Percentiles rank a stretch among this genome's conserved stretches.
Conservation (phyloP, 2,888 invertebrate species). For the Choristoneura rosaceana region DNA sequence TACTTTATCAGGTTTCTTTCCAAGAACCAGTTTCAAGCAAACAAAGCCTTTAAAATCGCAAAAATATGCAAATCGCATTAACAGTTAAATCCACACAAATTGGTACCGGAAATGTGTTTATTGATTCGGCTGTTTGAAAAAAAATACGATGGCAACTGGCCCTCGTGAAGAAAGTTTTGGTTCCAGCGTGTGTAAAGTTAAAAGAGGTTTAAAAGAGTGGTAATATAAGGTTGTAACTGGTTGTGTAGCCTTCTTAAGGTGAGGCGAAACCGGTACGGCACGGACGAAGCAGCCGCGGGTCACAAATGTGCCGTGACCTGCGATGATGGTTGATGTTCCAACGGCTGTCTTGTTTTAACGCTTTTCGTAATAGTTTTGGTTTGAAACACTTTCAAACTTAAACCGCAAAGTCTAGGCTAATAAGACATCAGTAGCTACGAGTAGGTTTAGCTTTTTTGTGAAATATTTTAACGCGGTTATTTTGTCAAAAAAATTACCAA, state of each 20-base stretch:
- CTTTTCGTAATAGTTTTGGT: slow-evolving; percentile 55
- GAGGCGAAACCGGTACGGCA: slow-evolving; percentile 76
- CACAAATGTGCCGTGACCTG: slow-evolving; percentile 73
- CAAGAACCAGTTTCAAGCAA: neutral
- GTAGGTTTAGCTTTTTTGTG: too few species aligned
- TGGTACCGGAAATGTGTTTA: slow-evolving; percentile 43
- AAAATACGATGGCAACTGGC: slow-evolving; percentile 54
- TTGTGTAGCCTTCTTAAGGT: slow-evolving; percentile 46
- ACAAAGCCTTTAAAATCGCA: slow-evolving; percentile 17
- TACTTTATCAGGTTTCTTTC: slow-evolving; percentile 5
- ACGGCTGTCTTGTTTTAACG: slow-evolving; percentile 58
- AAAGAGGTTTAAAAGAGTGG: slow-evolving; percentile 52
- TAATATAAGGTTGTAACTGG: slow-evolving; percentile 58
- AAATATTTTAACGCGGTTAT: too few species aligned
- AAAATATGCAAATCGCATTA: slow-evolving; percentile 32
- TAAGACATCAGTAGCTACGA: too few species aligned
- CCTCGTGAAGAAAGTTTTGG: slow-evolving; percentile 64
- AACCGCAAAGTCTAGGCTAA: neutral
- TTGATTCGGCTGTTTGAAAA: slow-evolving; percentile 52
- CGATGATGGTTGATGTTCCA: slow-evolving; percentile 60
- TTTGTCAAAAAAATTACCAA: too few species aligned
- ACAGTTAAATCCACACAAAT: slow-evolving; percentile 41
- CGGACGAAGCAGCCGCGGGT: slow-evolving; percentile 67
- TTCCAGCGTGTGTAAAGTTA: slow-evolving; percentile 47
- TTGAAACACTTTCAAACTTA: slow-evolving; percentile 12